Conservation (phyloP, 2,797 vertebrate species). For the Arrhamphus sclerolepis region DNA sequence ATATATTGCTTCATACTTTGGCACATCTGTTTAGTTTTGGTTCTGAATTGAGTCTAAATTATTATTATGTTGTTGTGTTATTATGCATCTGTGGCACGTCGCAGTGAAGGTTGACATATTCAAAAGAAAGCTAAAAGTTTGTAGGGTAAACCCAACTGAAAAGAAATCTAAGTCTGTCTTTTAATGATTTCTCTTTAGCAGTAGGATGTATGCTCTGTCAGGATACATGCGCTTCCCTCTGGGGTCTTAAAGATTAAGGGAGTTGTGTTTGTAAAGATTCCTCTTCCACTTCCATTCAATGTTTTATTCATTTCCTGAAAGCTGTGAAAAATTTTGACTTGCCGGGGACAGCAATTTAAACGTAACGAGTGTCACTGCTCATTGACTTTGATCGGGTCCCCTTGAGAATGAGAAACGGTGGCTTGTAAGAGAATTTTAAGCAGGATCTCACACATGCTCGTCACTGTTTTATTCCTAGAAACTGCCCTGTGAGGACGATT, state of each 20-base stretch:
- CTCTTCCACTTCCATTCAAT: slow-evolving; percentile 11
- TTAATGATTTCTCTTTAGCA: slow-evolving; percentile 17
- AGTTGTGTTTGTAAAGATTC: slow-evolving; percentile 18
- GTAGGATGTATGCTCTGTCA: slow-evolving; percentile 4
- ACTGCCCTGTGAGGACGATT: neutral
- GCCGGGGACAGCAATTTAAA: slow-evolving; percentile 2
- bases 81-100: no score
- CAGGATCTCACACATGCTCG: neutral
- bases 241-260: slow-evolving; percentile 22
- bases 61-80: no score
- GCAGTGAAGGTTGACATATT: neutral
- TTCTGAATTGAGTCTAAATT: no score
- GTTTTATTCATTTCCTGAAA: slow-evolving; percentile 27
- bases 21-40: neutral
- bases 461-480: neutral
- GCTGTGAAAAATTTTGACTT: slow-evolving; percentile 6
- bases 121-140: slow-evolving; percentile 3
- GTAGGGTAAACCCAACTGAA: neutral
- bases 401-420: no score
- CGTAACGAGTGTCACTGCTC: neutral
- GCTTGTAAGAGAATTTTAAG: neutral
- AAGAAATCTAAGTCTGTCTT: neutral
- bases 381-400: neutral
- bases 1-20: slow-evolving; percentile 1
- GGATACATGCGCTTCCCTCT: slow-evolving; percentile 2